A percentile compares a stretch with the other conserved stretches of the same genome.
These are phyloP conservation scores for Drosophila persimilis DNA, from an alignment of 1,140 invertebrate species.

Conservation along the genomic window DNA sequence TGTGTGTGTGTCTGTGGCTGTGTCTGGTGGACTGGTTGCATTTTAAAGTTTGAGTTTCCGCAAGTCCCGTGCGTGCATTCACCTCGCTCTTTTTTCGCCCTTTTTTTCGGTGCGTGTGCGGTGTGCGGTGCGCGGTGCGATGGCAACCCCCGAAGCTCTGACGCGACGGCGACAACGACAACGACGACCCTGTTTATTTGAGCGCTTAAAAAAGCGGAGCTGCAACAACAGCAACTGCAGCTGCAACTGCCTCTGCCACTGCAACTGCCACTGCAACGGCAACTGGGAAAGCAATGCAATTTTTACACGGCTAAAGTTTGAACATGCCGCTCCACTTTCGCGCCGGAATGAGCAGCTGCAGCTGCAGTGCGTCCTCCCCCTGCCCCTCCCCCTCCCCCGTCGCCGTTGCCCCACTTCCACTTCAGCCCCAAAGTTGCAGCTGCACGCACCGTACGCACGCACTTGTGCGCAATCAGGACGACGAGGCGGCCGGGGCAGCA, in stretches of 20 bases:
- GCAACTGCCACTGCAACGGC: constrained; percentile 15
- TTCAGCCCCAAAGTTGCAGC: constrained; percentile 43
- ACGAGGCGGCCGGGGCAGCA: constrained; percentile 21
- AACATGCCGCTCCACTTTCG: constrained; percentile 76
- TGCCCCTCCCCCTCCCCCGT: neutral
- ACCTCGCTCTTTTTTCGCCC: constrained; percentile 69
- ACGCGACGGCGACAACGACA: constrained; percentile 28
- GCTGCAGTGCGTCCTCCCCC: constrained; percentile 16
- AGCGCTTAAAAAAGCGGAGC: constrained; percentile 66
- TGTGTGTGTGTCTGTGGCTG: constrained; percentile 54
- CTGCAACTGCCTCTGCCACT: constrained; percentile 30
- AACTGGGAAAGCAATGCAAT: constrained; percentile 62
- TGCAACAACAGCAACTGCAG: constrained; percentile 37
- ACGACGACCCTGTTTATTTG: constrained; percentile 75
- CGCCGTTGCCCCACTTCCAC: constrained; percentile 50
- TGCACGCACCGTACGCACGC: constrained; percentile 65
- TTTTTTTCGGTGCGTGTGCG: constrained; percentile 68
- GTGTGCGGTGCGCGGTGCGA: constrained; percentile 11
- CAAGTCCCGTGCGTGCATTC: constrained; percentile 76
- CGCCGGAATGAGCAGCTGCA: constrained; percentile 64
- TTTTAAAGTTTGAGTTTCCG: constrained; percentile 80
- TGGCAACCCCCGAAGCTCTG: constrained; percentile 59
- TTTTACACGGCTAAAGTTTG: constrained; percentile 77
- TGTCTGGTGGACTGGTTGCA: constrained; percentile 65
- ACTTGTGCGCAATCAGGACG: constrained; percentile 73